Evolutionary conservation across 2,888 invertebrate genomes (phyloP).

Genomic region (Ophraella communa): DNA sequence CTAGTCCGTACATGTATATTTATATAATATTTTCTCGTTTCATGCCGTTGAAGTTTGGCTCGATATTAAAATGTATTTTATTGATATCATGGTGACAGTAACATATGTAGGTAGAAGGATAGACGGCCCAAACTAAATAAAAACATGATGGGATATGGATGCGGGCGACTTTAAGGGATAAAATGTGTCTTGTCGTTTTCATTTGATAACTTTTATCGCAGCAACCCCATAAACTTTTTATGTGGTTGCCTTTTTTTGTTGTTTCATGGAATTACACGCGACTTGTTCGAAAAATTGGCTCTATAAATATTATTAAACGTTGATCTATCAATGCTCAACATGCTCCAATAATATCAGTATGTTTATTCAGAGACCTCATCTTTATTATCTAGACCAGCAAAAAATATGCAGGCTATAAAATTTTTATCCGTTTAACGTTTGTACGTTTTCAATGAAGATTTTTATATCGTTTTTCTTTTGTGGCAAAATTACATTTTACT

Average conservation of each 20-base stretch:
- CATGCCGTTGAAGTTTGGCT: conserved; percentile 15
- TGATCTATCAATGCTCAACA: too few species aligned
- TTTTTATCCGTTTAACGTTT: too few species aligned
- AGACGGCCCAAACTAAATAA: conserved; percentile 15
- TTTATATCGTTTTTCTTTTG: too few species aligned
- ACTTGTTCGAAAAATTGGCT: neutral
- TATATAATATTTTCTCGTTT: conserved; percentile 22
- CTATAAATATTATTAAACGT: too few species aligned
- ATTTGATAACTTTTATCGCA: neutral
- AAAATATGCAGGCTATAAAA: too few species aligned
- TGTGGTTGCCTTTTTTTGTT: neutral
- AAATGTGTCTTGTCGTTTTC: conserved; percentile 9
- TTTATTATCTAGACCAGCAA: too few species aligned
- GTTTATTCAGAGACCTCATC: too few species aligned
- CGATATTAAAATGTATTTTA: conserved; percentile 32
- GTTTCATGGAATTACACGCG: neutral
- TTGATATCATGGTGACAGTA: conserved; percentile 27
- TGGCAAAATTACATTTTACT: neutral
- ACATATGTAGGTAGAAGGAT: conserved; percentile 23
- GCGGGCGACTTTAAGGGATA: conserved; percentile 1
- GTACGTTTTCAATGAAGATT: too few species aligned
- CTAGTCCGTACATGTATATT: conserved; percentile 18
- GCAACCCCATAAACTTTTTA: neutral
- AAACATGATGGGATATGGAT: conserved; percentile 19
- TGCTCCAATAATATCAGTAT: too few species aligned